phyloP scores from a whole-genome alignment of 2,888 invertebrate species.

The Ormia ochracea region DNA sequence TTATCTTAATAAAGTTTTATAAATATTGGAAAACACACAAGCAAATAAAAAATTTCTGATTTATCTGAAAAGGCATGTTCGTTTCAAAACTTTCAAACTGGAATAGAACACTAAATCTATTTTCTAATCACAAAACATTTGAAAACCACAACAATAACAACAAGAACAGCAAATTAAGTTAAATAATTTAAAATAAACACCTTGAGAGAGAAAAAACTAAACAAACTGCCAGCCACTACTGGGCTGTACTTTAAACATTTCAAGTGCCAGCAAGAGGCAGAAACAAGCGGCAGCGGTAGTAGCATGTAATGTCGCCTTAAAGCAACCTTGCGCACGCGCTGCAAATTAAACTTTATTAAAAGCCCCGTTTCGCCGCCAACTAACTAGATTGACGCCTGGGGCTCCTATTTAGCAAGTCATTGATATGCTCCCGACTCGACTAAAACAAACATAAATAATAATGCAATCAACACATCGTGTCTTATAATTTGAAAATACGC shows the following conservation, averaged over 20 bases:
- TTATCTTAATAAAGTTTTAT: slow-evolving; percentile 43
- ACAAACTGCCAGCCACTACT: slow-evolving; percentile 30
- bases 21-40: slow-evolving; percentile 43
- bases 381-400: slow-evolving; percentile 53
- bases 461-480: slow-evolving; percentile 19
- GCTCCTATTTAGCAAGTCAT: slow-evolving; percentile 43
- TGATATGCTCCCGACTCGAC: slow-evolving; percentile 17
- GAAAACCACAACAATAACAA: slow-evolving; percentile 15
- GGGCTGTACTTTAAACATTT: slow-evolving; percentile 19
- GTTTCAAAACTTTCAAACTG: background rate
- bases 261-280: slow-evolving; percentile 8
- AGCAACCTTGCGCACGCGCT: slow-evolving; percentile 59
- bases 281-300: slow-evolving; percentile 10
- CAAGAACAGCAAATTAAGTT: slow-evolving; percentile 18
- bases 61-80: slow-evolving; percentile 19
- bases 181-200: slow-evolving; percentile 32
- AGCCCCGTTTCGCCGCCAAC: slow-evolving; percentile 55
- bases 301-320: slow-evolving; percentile 25
- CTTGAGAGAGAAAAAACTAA: slow-evolving; percentile 17
- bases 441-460: slow-evolving; percentile 32
- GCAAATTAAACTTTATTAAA: slow-evolving; percentile 59
- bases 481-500: background rate
- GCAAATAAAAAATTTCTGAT: background rate
- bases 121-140: background rate
- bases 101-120: background rate